These are phyloP conservation scores for Ceriagrion tenellum DNA, from an alignment of 2,888 invertebrate species.

Conservation along the genomic window DNA sequence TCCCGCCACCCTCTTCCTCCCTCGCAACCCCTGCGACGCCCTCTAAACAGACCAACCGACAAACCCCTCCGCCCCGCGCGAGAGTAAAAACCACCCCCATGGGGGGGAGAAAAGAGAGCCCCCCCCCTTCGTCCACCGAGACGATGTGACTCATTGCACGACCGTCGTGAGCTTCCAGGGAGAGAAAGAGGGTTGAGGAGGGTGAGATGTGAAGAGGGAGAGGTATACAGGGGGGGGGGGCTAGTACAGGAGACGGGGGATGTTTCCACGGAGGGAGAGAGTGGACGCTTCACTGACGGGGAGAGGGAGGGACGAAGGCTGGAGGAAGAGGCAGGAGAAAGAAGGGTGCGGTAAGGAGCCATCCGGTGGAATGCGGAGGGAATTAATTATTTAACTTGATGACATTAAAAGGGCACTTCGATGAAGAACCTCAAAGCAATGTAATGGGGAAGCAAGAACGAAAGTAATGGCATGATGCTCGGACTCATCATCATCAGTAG, in stretches of 20 bases:
- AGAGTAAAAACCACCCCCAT: background rate
- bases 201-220: too few relatives aligned
- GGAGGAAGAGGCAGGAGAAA: background rate
- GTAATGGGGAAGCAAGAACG: too few relatives aligned
- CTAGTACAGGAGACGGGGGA: background rate
- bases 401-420: background rate
- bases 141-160: slow-evolving; percentile 62
- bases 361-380: background rate
- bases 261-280: background rate
- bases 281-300: background rate
- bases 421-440: too few relatives aligned
- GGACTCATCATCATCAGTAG: too few relatives aligned
- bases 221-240: background rate
- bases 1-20: too few relatives aligned
- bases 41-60: too few relatives aligned
- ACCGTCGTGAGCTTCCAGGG: slow-evolving; percentile 39
- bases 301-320: background rate
- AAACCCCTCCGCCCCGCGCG: background rate
- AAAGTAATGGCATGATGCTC: too few relatives aligned
- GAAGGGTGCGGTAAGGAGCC: background rate
- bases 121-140: background rate
- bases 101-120: background rate
- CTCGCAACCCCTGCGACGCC: too few relatives aligned
- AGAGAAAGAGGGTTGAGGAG: background rate
- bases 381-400: background rate